Evolutionary conservation across 2,113 vertebrate genomes (phyloP).

Genomic region (Melanostigma gelatinosum): DNA sequence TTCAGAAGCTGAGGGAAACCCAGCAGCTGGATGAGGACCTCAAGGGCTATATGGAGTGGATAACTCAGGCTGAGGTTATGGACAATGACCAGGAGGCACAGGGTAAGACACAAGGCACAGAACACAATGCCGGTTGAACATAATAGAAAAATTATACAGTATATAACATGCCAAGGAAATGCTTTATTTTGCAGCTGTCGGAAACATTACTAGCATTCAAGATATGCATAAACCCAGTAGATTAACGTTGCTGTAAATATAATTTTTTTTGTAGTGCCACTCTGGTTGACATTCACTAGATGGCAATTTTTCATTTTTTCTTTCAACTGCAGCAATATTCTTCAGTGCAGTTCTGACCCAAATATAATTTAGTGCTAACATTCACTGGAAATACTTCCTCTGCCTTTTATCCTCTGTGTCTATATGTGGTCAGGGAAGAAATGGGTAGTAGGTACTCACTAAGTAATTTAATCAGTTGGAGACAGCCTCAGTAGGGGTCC

Average conservation of each 20-base stretch:
- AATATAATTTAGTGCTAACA: neutral
- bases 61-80: constrained; percentile 94
- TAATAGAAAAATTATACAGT: neutral
- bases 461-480: neutral
- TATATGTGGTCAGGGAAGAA: neutral
- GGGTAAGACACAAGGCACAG: constrained; percentile 76
- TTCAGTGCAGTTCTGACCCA: neutral
- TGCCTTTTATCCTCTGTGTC: too few species aligned
- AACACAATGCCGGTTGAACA: neutral
- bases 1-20: constrained; percentile 92
- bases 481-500: too few species aligned
- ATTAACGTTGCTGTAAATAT: neutral
- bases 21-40: constrained; percentile 95
- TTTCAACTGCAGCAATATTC: neutral
- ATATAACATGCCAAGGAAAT: neutral
- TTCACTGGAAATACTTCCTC: neutral
- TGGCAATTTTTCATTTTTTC: neutral
- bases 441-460: neutral
- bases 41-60: constrained; percentile 96
- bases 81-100: constrained; percentile 88
- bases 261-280: neutral
- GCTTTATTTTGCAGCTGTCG: neutral
- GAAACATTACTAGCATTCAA: neutral
- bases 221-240: neutral
- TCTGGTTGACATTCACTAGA: neutral